A percentile compares a stretch with the other conserved stretches of the same genome.
Conservation (phyloP, 2,888 invertebrate species). For the Agriotes lineatus region DNA sequence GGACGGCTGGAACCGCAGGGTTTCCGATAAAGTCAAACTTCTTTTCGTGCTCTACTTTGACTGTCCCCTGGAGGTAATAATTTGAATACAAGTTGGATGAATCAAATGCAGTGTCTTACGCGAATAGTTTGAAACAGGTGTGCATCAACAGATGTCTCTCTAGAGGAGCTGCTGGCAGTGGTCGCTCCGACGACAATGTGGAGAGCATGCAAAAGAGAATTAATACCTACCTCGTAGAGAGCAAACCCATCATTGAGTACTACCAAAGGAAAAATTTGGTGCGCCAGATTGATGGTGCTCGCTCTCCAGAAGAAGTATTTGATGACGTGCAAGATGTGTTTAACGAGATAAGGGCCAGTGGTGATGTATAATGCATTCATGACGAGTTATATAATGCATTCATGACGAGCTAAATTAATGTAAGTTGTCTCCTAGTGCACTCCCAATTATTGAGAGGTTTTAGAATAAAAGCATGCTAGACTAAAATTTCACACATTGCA, state of each 20-base stretch:
- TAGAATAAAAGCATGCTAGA: no score
- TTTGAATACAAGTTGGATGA: no score
- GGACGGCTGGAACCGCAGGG: constrained; percentile 90
- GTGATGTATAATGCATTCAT: constrained; percentile 15
- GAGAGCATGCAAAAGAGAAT: constrained; percentile 90
- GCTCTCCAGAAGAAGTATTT: constrained; percentile 74
- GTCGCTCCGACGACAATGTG: constrained; percentile 93
- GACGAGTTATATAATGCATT: no score
- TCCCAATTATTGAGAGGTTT: no score
- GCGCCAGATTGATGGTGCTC: constrained; percentile 80
- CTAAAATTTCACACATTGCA: no score
- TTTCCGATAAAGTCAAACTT: constrained; percentile 86
- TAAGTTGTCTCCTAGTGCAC: no score
- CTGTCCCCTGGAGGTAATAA: constrained; percentile 80
- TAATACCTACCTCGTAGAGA: constrained; percentile 85
- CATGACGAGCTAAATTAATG: no score
- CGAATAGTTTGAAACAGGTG: no score
- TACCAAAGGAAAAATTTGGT: constrained; percentile 81
- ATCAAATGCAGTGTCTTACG: no score
- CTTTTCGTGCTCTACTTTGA: constrained; percentile 94
- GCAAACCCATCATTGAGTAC: constrained; percentile 90
- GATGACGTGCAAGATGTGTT: constrained; percentile 60
- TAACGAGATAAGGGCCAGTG: constrained; percentile 29
- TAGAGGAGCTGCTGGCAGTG: constrained; percentile 90
- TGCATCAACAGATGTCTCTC: constrained; percentile 89